Base-by-base conservation (phyloP, 2,888 invertebrate genomes). In the Muscina levida region DNA sequence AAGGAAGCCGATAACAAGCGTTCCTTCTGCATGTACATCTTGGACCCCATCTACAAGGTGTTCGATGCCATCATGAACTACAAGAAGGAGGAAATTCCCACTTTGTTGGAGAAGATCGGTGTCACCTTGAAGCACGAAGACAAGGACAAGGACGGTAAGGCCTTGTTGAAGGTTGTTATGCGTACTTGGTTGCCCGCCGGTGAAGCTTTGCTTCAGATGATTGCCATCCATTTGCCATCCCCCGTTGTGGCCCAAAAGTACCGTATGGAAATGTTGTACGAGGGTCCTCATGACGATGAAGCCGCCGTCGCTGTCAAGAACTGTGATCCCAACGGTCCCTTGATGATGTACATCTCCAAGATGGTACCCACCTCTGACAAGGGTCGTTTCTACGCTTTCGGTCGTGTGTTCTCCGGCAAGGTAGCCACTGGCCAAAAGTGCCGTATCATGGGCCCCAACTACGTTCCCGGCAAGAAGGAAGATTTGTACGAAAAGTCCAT, bases 301-400 rank as follows among this genome's bases (percentile, higher is more conserved):
- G 98, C 97, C 82, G 98, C 98, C 85, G 85, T 97, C 83, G 97
- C 96, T 91, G 94, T 96, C 87, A 96, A 96, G 94, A 95, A 90
- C 89, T 99, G 99, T 90, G 98, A 99, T 91, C 95, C 99, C 13
- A 96, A 97, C 85, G 99, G 96, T 53, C 99, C 98, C 15, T 93
- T 99, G 77, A 99, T 99, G 98, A 99, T 99, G 99, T 99, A 99
- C 94, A 94, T 99, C 85, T 98, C 98, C 66, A 99, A 99, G 92
- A 99, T 99, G 99, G 99, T 99, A 91, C 99, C 99, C 85, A 99
- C 99, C 15, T 95, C 97, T 13, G 99, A 99, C 92, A 99, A 99
- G 93, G 99, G 99, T 82, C 96, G 99, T 90, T 99, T 99, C 95
- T 99, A 98, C 92, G 99, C 99, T 81, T 99, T 99, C 91, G 99